Evolutionary conservation across 2,797 vertebrate genomes (phyloP).

Genomic region (Spea hammondii): DNA sequence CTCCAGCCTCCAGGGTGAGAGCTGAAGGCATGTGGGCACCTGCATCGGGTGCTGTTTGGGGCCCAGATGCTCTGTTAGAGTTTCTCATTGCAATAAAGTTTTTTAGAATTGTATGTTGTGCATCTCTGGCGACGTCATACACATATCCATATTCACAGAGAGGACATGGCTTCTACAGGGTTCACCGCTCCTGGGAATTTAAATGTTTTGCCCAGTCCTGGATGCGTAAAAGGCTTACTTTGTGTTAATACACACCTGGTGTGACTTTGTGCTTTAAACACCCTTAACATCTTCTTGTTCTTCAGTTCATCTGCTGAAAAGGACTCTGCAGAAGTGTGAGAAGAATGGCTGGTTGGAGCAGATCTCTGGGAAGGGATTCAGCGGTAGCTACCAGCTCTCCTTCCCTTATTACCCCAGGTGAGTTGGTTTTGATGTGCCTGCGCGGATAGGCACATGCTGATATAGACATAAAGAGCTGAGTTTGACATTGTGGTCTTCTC

Average conservation of each 20-base stretch:
- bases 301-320: slow-evolving; percentile 86
- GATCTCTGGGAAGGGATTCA: slow-evolving; percentile 95
- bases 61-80: no score
- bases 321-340: slow-evolving; percentile 94
- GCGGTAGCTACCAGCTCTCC: slow-evolving; percentile 90
- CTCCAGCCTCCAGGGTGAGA: slow-evolving; percentile 83
- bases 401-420: slow-evolving; percentile 97
- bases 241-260: no score
- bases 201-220: no score
- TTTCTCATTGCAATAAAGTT: no score
- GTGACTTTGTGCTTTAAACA: background rate
- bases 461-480: background rate
- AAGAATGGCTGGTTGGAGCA: slow-evolving; percentile 98
- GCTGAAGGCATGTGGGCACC: background rate
- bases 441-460: background rate
- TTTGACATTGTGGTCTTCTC: background rate
- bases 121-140: no score
- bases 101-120: no score
- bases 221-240: no score
- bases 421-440: background rate
- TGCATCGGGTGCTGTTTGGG: no score
- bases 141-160: no score
- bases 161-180: no score
- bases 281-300: slow-evolving; percentile 6
- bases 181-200: no score